Percentiles rank a stretch among this genome's conserved stretches.
Evolutionary conservation across 2,797 vertebrate genomes (phyloP).

Genomic region (Podarcis lilfordi): DNA sequence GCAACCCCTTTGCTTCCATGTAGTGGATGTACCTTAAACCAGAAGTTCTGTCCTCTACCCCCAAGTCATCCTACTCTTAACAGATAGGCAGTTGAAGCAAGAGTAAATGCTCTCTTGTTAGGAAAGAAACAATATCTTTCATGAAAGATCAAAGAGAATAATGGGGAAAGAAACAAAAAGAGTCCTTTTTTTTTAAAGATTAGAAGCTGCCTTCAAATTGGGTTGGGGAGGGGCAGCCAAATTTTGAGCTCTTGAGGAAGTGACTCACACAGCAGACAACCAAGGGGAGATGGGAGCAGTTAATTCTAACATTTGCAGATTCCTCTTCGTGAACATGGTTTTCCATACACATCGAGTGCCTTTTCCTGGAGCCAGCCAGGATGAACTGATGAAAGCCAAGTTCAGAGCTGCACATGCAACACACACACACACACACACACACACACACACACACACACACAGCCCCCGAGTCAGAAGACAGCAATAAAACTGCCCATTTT

Average conservation of each 20-base stretch:
- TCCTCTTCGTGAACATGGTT: not conserved
- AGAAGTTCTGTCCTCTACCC: not conserved
- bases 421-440: not conserved
- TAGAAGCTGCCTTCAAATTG: not conserved
- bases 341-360: not conserved
- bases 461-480: not conserved
- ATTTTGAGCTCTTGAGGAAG: no score
- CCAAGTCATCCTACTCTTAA: not conserved
- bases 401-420: not conserved
- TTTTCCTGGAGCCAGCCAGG: conserved; percentile 28
- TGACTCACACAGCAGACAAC: not conserved
- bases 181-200: not conserved
- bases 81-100: not conserved
- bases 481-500: not conserved
- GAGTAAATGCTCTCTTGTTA: not conserved
- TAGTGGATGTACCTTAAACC: not conserved
- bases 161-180: not conserved
- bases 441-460: not conserved
- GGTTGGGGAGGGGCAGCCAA: not conserved
- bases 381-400: not conserved
- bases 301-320: conserved; percentile 12
- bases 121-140: not conserved
- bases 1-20: not conserved
- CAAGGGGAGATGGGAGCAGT: not conserved
- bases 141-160: not conserved